Conservation (phyloP, 2,113 vertebrate species). For the Carettochelys insculpta region DNA sequence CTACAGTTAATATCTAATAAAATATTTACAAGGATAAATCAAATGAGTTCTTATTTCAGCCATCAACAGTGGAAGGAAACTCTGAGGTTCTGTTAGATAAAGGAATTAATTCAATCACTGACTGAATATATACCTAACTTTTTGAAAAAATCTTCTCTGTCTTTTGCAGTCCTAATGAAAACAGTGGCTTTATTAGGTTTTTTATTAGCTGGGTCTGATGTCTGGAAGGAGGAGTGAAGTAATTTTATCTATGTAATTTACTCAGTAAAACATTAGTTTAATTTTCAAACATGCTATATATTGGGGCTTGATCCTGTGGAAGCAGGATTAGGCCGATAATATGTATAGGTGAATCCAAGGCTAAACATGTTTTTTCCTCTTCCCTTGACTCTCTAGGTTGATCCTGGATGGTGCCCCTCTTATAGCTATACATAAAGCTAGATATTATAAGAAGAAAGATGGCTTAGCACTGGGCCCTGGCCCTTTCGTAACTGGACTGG, state of each 20-base stretch:
- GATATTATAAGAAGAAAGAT: slow-evolving; percentile 92
- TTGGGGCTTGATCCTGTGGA: neutral
- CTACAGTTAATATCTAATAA: slow-evolving; percentile 48
- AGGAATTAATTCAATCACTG: slow-evolving; percentile 32
- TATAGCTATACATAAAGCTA: slow-evolving; percentile 95
- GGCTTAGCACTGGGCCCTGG: slow-evolving; percentile 94
- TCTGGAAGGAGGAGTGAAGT: neutral
- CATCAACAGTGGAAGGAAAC: slow-evolving; percentile 45
- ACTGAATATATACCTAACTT: neutral
- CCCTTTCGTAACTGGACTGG: slow-evolving; percentile 90
- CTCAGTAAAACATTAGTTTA: neutral
- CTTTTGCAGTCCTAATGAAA: slow-evolving; percentile 11
- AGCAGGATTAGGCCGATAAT: neutral
- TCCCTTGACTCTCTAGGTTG: slow-evolving; percentile 74
- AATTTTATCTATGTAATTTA: neutral
- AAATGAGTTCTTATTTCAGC: slow-evolving; percentile 50
- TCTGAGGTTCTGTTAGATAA: slow-evolving; percentile 54
- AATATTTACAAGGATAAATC: slow-evolving; percentile 52
- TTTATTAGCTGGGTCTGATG: slow-evolving; percentile 7
- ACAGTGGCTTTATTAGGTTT: neutral
- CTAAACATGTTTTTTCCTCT: neutral
- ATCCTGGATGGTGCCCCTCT: slow-evolving; percentile 91
- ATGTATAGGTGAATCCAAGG: neutral
- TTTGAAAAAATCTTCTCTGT: neutral
- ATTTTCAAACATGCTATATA: neutral